Percentiles rank a stretch among this genome's conserved stretches.
Conservation (phyloP, 2,113 vertebrate species). For the Canis aureus region DNA sequence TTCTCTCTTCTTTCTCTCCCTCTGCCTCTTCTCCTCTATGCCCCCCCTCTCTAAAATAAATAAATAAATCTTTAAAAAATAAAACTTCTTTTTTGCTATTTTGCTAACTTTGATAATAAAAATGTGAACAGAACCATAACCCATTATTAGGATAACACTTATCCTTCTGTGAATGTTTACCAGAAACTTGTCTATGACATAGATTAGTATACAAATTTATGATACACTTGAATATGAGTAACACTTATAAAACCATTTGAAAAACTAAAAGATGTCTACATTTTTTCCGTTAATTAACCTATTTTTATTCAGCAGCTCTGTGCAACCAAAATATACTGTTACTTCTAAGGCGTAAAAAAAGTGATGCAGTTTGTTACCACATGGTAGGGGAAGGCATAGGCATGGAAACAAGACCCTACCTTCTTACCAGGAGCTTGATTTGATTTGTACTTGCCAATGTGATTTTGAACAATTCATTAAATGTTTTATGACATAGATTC, state of each 20-base stretch:
- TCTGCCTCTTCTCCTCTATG: background rate
- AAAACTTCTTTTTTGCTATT: background rate
- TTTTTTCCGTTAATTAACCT: conserved; percentile 33
- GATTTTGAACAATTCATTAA: background rate
- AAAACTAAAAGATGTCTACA: background rate
- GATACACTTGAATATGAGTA: background rate
- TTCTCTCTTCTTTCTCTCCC: background rate
- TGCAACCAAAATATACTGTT: background rate
- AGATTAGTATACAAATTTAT: background rate
- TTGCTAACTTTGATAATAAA: conserved; percentile 59
- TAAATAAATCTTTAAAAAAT: background rate
- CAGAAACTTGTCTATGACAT: background rate
- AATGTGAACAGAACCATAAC: background rate
- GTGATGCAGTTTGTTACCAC: background rate
- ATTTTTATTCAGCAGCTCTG: background rate
- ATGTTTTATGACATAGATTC: background rate
- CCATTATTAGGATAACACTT: background rate
- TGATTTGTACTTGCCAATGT: background rate
- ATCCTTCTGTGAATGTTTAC: background rate
- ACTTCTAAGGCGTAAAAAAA: background rate
- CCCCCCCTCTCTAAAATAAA: background rate
- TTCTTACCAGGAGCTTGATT: background rate
- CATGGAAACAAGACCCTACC: background rate
- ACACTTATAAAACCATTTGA: background rate
- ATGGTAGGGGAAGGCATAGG: background rate